Evolutionary conservation across 2,113 vertebrate genomes (phyloP).

Genomic region (Scalopus aquaticus): DNA sequence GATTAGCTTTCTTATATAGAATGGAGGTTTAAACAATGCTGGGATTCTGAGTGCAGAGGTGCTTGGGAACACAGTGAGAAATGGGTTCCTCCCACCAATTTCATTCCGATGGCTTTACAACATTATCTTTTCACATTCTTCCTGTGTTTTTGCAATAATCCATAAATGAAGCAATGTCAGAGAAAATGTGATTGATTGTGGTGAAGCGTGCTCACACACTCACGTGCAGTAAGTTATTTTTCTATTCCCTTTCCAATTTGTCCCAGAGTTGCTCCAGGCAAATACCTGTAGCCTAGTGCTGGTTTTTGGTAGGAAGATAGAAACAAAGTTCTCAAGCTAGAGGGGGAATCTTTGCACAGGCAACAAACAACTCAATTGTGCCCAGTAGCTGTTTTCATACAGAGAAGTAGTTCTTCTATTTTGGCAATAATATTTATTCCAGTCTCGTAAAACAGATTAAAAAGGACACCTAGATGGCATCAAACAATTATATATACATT

Average conservation of each 20-base stretch:
- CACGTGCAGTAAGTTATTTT: constrained; percentile 77
- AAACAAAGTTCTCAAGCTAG: background rate
- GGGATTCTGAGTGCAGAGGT: constrained; percentile 81
- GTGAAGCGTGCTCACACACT: constrained; percentile 70
- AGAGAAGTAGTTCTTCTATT: background rate
- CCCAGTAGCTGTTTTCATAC: constrained; percentile 40
- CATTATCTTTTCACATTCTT: constrained; percentile 84
- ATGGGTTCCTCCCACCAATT: constrained; percentile 85
- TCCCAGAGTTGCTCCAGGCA: constrained; percentile 61
- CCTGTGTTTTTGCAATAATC: constrained; percentile 85
- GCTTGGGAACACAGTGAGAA: constrained; percentile 83
- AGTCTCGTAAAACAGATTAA: background rate
- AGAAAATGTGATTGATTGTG: constrained; percentile 84
- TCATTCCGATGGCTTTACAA: constrained; percentile 83
- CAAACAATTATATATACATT: background rate
- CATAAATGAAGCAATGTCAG: constrained; percentile 85
- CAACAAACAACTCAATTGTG: constrained; percentile 49
- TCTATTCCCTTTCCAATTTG: constrained; percentile 71
- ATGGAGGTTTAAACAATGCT: constrained; percentile 85
- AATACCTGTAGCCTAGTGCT: constrained; percentile 63
- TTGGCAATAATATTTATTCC: background rate
- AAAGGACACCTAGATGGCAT: background rate
- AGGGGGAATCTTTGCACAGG: constrained; percentile 9
- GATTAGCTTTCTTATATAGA: constrained; percentile 86
- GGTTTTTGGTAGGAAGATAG: constrained; percentile 28